Evolutionary conservation across 2,888 invertebrate species (phyloP), one percentile per base, ranked within the genome.

Genomic region (Scrobipalpa atriplicella): DNA sequence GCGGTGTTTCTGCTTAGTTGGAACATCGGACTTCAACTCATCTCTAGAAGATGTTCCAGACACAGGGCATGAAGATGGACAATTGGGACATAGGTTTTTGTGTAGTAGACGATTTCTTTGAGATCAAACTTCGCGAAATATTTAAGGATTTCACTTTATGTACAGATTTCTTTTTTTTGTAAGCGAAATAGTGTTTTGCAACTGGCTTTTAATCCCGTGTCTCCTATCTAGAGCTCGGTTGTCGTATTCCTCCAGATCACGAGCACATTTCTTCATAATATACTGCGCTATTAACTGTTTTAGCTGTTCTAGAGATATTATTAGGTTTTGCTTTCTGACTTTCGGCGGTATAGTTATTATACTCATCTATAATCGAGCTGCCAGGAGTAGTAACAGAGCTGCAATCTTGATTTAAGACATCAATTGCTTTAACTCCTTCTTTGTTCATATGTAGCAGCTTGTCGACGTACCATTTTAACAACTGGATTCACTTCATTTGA

Each of bases 91-190:
- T 6, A 2, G 29, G 7, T 58, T 61, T 41, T 41, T 19, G 41
- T 7, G 16, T 9, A 1, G 61, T 61, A 41, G 18, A 11, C 71
- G 71, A 70, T 67, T 76, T 79, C 64, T 70, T 67, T 71, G 76
- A 77, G 19, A 78, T 67, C 54, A 89, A 69, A 58, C 82, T 76
- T 75, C 81, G 90, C 0, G 91, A 87, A 73, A 92, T 86, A 75
- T 92, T 91, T 51, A n/a, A 75, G 1, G 89, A 89, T 75, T 92
- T 92, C 0, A 92, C 83, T 83, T 90, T 92, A 69, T 91, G 91
- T 10, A 85, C 70, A 16, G 78, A 75, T 70, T 81, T 89, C 70
- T 76, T 81, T 69, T 80, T 81, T 5, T 69, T 66, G 13, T n/a
- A 71, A 38, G 67, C 78, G 80, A 18, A 70, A 58, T 54, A 61